A percentile compares a stretch with the other conserved stretches of the same genome.
These are phyloP conservation scores for Drosophila kepulauana DNA, from an alignment of 1,140 invertebrate genomes.

Conservation along the genomic window DNA sequence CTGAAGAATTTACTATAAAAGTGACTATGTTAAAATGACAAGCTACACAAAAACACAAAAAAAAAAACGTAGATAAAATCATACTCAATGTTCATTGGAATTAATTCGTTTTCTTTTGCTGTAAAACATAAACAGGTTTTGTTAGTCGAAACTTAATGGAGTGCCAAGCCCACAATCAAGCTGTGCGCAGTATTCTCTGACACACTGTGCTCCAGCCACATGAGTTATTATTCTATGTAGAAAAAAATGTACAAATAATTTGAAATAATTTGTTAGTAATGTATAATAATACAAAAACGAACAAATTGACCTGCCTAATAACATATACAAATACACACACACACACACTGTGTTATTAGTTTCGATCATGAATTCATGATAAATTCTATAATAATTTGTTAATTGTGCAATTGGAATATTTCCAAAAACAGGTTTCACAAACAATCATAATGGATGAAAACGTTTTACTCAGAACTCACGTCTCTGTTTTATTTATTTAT, in stretches of 20 bases:
- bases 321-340: background rate
- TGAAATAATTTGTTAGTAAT: background rate
- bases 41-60: too few species aligned
- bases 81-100: background rate
- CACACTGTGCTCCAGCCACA: background rate
- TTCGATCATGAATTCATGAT: background rate
- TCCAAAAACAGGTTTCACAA: constrained; percentile 2
- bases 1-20: too few species aligned
- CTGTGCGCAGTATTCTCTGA: constrained; percentile 1
- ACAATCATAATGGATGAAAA: constrained; percentile 2
- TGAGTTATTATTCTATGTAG: background rate
- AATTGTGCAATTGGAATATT: constrained; percentile 10
- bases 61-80: background rate
- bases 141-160: background rate
- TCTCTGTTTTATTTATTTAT: background rate
- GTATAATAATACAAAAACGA: background rate
- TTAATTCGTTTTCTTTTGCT: background rate
- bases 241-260: background rate
- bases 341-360: background rate
- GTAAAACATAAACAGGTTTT: constrained; percentile 8
- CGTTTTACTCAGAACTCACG: background rate
- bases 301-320: constrained; percentile 13
- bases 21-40: too few species aligned
- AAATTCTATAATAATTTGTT: background rate
- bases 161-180: background rate